Percentiles rank a stretch among this genome's conserved stretches.
Evolutionary conservation across 2,888 invertebrate species (phyloP).

Genomic region (Flexamia atlantica): DNA sequence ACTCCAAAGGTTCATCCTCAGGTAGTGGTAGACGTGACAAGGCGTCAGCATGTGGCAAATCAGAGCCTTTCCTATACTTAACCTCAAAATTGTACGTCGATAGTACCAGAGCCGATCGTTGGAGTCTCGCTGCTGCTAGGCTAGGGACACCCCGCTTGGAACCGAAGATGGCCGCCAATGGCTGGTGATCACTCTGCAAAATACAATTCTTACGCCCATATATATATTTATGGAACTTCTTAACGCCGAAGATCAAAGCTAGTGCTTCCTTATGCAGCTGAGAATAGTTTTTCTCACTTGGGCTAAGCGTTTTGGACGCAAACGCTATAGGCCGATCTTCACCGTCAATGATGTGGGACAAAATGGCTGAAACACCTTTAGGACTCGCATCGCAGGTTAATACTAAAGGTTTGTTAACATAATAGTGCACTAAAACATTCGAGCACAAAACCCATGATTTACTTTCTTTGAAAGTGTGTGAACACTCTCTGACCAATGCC

Average conservation of each 20-base stretch:
- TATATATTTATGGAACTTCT: conserved; percentile 60
- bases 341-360: conserved; percentile 54
- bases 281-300: conserved; percentile 3
- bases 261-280: conserved; percentile 55
- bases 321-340: conserved; percentile 13
- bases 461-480: neutral
- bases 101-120: conserved; percentile 48
- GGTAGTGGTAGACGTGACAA: too few relatives aligned
- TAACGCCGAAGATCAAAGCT: neutral
- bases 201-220: conserved; percentile 19
- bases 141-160: conserved; percentile 42
- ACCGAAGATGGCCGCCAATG: conserved; percentile 34
- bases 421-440: neutral
- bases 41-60: too few relatives aligned
- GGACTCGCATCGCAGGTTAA: conserved; percentile 63
- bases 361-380: conserved; percentile 65
- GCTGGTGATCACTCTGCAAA: conserved; percentile 8
- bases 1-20: too few relatives aligned
- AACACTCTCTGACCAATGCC: neutral
- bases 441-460: neutral
- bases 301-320: neutral
- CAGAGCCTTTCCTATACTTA: conserved; percentile 38
- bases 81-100: conserved; percentile 50
- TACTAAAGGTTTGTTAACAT: conserved; percentile 8
- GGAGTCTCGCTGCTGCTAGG: conserved; percentile 52